These are phyloP conservation scores for Spongia lamella DNA, from an alignment of 37 sponge, comb jelly and placozoan species.

Conservation along the genomic window DNA sequence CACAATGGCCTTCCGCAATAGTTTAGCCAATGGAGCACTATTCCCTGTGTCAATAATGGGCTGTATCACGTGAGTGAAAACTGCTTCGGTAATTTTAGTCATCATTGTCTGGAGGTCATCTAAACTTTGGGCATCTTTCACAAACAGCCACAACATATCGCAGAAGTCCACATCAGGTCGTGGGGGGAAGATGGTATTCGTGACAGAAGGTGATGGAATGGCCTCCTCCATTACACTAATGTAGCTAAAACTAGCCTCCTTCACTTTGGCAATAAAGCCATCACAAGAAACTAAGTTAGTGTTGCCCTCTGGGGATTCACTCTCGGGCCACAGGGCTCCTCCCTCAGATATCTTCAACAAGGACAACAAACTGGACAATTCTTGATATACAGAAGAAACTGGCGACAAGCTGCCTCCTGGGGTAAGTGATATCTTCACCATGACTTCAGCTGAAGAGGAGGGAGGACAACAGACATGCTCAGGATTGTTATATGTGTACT, in stretches of 20 bases:
- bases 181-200: constrained; percentile 13
- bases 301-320: neutral
- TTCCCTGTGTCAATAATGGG: constrained; percentile 51
- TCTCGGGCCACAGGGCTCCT: constrained; percentile 15
- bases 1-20: constrained; percentile 44
- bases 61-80: constrained; percentile 43
- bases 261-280: neutral
- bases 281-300: neutral
- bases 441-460: constrained; percentile 34
- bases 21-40: constrained; percentile 39
- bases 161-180: constrained; percentile 53
- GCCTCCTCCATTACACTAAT: constrained; percentile 18
- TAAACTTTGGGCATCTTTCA: constrained; percentile 19
- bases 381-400: constrained; percentile 27
- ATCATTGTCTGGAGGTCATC: constrained; percentile 35
- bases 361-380: constrained; percentile 30
- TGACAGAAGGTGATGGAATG: constrained; percentile 41
- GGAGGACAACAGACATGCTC: constrained; percentile 31
- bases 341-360: constrained; percentile 30
- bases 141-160: constrained; percentile 62
- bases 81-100: constrained; percentile 37
- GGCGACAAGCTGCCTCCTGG: constrained; percentile 46
- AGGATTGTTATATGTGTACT: constrained; percentile 46
- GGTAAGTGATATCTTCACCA: constrained; percentile 34
- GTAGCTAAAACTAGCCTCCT: constrained; percentile 17